Base-by-base conservation (phyloP, 2,888 invertebrate genomes). In the Bedellia somnulentella region DNA sequence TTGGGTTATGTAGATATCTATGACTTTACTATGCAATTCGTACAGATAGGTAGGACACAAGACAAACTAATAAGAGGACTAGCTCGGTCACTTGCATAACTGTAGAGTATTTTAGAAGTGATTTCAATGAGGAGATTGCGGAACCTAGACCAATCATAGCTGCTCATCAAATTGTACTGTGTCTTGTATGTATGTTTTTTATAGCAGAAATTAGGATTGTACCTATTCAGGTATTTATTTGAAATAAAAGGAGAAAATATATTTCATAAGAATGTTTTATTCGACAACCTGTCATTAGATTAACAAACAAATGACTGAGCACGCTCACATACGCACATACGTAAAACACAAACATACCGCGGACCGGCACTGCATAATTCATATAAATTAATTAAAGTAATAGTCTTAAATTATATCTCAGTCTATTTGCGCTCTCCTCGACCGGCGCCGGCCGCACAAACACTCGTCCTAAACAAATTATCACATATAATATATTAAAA, bases 201-300 rank as follows among this genome's bases (percentile, higher is more conserved):
- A n/a, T n/a, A n/a, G n/a, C n/a, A n/a, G n/a, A n/a, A n/a, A n/a
- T n/a, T n/a, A n/a, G n/a, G n/a, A n/a, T n/a, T n/a, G n/a, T n/a
- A n/a, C n/a, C n/a, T n/a, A n/a, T n/a, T n/a, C n/a, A n/a, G n/a
- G n/a, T n/a, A n/a, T n/a, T n/a, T n/a, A n/a, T n/a, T n/a, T 4
- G 17, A 17, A 66, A 59, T 59, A 34, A 67, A 60, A 67, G 45
- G 34, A 51, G 44, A 36, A 42, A 40, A 44, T 58, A 60, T 71
- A 71, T 73, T 71, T 68, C 62, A 37, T 45, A 70, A 68, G 57
- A 64, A 66, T 68, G 58, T 67, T 71, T 67, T 75, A 76, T 83
- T 83, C 80, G 82, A 83, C 83, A 82, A 82, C 82, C 82, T 83
- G 83, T 82, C 82, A 82, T 82, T 82, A 83, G 83, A 83, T 81